Percentiles rank a stretch among this genome's conserved stretches.
phyloP scores from a whole-genome alignment of 2,888 invertebrate genomes.

The Lamellibrachia satsuma region DNA sequence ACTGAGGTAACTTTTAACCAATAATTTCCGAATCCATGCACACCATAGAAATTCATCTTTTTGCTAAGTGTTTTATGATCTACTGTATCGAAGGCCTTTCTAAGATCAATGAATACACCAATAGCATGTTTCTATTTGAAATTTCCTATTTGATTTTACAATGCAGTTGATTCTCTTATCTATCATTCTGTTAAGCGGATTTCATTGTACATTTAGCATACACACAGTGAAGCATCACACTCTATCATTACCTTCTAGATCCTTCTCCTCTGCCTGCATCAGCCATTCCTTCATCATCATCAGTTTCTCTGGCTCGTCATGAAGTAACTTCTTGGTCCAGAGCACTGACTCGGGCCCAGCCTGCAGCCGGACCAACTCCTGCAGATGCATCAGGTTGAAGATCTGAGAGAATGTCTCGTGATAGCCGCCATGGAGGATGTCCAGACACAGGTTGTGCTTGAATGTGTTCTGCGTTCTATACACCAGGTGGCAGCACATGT shows the following conservation, averaged over 20 bases:
- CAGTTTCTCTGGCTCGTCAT: conserved; percentile 61
- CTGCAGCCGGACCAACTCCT: conserved; percentile 52
- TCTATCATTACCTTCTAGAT: conserved; percentile 53
- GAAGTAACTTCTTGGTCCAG: conserved; percentile 58
- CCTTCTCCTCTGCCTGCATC: conserved; percentile 57
- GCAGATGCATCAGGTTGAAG: conserved; percentile 59
- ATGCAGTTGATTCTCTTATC: too few species aligned
- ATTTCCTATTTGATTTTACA: too few species aligned
- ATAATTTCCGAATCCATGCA: too few species aligned
- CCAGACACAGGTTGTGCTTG: conserved; percentile 63
- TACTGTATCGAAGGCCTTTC: too few species aligned
- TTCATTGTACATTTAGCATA: neutral
- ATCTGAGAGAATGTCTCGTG: conserved; percentile 63
- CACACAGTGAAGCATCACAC: neutral
- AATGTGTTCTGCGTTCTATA: conserved; percentile 58
- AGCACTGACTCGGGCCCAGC: conserved; percentile 63
- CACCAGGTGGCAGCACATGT: neutral
- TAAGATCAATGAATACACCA: too few species aligned
- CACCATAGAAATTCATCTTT: too few species aligned
- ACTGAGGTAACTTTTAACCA: too few species aligned
- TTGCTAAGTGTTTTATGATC: too few species aligned
- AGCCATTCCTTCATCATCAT: conserved; percentile 57
- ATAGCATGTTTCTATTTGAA: too few species aligned
- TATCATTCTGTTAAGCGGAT: too few species aligned
- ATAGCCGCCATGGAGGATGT: conserved; percentile 63